Conservation (phyloP, 2,797 vertebrate genomes). For the Ibycter americanus region DNA sequence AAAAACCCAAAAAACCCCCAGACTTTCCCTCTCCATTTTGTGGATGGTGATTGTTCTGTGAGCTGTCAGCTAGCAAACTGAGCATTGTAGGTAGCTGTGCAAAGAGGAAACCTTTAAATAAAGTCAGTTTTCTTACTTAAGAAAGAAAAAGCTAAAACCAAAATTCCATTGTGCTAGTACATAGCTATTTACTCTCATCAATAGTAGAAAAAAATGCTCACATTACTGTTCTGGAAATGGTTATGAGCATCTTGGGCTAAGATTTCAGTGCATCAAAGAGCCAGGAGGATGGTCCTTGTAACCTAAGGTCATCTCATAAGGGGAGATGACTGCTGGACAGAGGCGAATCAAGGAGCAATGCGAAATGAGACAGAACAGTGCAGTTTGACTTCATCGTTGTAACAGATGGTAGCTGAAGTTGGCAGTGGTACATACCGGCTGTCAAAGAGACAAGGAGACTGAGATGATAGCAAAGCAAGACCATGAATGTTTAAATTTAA, state of each 20-base stretch:
- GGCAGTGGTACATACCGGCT: background rate
- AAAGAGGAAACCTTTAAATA: background rate
- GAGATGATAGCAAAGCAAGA: background rate
- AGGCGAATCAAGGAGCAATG: background rate
- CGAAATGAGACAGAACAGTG: background rate
- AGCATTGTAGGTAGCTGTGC: background rate
- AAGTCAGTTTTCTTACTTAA: background rate
- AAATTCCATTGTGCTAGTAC: background rate
- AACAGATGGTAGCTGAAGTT: background rate
- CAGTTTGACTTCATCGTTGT: background rate
- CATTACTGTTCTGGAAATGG: fast-evolving
- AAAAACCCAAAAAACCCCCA: no score
- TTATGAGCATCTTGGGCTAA: background rate
- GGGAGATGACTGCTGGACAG: background rate
- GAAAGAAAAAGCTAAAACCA: background rate
- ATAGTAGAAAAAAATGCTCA: background rate
- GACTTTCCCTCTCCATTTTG: background rate
- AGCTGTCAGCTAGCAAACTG: background rate
- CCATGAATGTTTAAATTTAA: background rate
- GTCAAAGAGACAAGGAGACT: background rate
- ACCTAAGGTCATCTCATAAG: background rate
- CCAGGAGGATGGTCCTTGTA: background rate
- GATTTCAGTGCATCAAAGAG: background rate
- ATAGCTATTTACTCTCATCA: background rate
- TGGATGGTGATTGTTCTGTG: background rate